Evolutionary conservation across 2,113 vertebrate species (phyloP).

Genomic region (Otus sunia): DNA sequence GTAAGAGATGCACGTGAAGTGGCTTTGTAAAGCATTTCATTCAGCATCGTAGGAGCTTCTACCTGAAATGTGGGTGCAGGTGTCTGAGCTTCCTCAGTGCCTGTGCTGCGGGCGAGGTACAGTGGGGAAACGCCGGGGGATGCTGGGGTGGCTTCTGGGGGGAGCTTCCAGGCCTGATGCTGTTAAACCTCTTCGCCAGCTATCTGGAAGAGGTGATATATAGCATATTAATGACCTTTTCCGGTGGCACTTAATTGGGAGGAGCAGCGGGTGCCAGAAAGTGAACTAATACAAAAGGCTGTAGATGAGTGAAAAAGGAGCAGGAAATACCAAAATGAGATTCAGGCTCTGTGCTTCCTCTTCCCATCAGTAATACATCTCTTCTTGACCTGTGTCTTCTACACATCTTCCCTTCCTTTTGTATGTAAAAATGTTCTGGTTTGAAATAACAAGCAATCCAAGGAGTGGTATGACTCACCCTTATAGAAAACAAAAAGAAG

Average conservation of each 20-base stretch:
- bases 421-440: constrained; percentile 35
- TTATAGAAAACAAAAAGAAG: not conserved
- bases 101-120: accelerated
- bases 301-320: not conserved
- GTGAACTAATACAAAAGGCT: not conserved
- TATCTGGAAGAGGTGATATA: not conserved
- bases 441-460: not conserved
- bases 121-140: not conserved
- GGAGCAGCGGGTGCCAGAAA: not conserved
- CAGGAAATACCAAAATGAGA: constrained; percentile 8
- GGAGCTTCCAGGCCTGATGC: not conserved
- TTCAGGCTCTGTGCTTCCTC: not conserved
- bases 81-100: not conserved
- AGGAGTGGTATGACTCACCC: not conserved
- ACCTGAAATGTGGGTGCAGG: not conserved
- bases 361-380: constrained; percentile 8
- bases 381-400: not conserved
- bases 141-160: not conserved
- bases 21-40: not conserved
- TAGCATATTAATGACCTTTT: not conserved
- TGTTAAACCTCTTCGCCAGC: not conserved
- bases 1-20: not conserved
- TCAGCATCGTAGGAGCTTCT: accelerated
- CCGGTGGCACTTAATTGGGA: not conserved
- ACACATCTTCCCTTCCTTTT: not conserved